phyloP scores from a whole-genome alignment of 1,140 invertebrate genomes.

The Leptestheria dahalacensis region DNA sequence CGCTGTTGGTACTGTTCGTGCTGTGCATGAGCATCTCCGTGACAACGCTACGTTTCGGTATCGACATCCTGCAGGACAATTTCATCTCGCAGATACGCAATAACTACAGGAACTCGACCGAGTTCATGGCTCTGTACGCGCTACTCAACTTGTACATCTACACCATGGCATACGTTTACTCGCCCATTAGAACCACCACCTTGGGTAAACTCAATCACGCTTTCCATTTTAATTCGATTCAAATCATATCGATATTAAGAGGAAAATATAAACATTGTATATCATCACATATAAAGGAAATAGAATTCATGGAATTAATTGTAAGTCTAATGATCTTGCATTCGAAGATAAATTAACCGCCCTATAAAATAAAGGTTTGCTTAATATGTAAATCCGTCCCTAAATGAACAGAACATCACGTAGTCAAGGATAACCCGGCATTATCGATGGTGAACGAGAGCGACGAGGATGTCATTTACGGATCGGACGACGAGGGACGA shows the following conservation, averaged over 20 bases:
- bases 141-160: conserved; percentile 87
- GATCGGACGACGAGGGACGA: conserved; percentile 62
- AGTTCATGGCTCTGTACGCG: conserved; percentile 78
- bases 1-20: conserved; percentile 68
- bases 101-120: conserved; percentile 31
- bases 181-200: conserved; percentile 35
- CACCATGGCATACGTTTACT: conserved; percentile 87
- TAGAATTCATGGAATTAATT: too few relatives aligned
- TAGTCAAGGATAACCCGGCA: conserved; percentile 91
- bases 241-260: too few relatives aligned
- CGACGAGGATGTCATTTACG: conserved; percentile 92
- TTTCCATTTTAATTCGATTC: too few relatives aligned
- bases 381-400: too few relatives aligned
- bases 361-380: too few relatives aligned
- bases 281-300: too few relatives aligned
- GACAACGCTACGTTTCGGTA: conserved; percentile 64
- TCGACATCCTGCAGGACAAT: conserved; percentile 79
- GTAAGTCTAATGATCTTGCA: too few relatives aligned
- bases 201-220: too few relatives aligned
- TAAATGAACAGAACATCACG: conserved; percentile 61
- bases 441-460: conserved; percentile 98
- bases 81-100: conserved; percentile 55
- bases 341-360: too few relatives aligned
- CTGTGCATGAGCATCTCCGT: conserved; percentile 59
- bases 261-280: conserved; percentile 9